Base-by-base conservation (phyloP, 2,797 vertebrate genomes). In the Phoxinus dragarum region DNA sequence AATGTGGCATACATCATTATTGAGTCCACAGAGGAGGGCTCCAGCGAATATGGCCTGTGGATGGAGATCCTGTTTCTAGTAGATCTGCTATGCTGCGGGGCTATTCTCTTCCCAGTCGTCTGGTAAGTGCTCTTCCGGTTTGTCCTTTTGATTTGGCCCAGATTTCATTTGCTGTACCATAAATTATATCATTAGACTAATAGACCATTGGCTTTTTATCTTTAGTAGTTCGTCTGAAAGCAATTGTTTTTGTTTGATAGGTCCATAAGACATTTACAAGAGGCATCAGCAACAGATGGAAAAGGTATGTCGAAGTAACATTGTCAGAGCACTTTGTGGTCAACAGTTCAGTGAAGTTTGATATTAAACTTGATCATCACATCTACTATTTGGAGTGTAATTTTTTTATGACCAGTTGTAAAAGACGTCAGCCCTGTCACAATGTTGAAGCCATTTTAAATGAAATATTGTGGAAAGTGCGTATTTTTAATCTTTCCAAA, bases 221-320 rank as follows among this genome's bases (percentile, higher is more conserved):
- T 64, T 76, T 81, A 52, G 73, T 38, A 17, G 8, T 82, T 38
- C 38, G 16, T 47, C 38, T 72, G 44, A 72, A 68, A 61, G 4
- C 52, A 31, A 16, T 42, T 69, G 54, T 82, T 59, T 83, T 68
- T 85, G 52, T 34, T 75, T 90, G 80, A 80, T 87, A 97, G 97
- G 97, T 97, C 96, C 75, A 96, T 97, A 90, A 95, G 96, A 89
- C 96, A 97, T 90, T 95, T 97, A 88, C 96, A 97, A 89, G 96
- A 97, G 90, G 96, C 96, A 1, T 97, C 97, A 61, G 95, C 95
- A n/a, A 97, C 96, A 85, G 96, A 97, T 89, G 97, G 97, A 49
- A 97, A 97, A 96, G 96, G 97, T 94, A 94, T 92, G 94, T 52
- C 6, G 0, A 82, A 44, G 42, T 49, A 59, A 68, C 74, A 27